Evolutionary conservation across 2,797 vertebrate species (phyloP), one percentile per base, ranked within the genome.

Genomic region (Clarias fuscus): DNA sequence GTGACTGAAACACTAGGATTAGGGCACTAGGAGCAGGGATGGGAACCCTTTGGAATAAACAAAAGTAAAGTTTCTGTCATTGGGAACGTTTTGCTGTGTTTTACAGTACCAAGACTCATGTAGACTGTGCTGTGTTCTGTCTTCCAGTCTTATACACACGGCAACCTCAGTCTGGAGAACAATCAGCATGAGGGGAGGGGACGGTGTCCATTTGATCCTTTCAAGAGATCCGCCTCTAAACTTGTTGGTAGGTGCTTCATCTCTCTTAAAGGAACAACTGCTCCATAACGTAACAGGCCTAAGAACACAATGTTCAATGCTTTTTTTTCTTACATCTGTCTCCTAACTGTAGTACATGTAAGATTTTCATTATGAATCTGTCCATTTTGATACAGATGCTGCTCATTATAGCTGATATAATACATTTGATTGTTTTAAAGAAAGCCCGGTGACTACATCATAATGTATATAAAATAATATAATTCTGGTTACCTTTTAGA

Each of bases 161-260:
- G 86, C 0, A 85, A 90, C 33, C 91, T 97, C 84, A 91, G 33
- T 65, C 91, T 97, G 58, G 91, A 92, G 83, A 91, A 90, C 0
- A 90, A 86, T 82, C 18, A 0, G 22, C 93, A 95, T 15, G 94
- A 96, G 62, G 95, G 95, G 22, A 96, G 95, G 89, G 95, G 96
- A 37, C 95, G 93, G 88, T 96, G 96, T 93, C 96, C 95, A 0
- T 97, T 96, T 90, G 95, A 96, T 90, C 96, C 96, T 2, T 93
- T 92, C 86, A 94, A 94, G 86, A 94, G 91, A 90, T 93, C 93
- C 0, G 90, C 95, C 0, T 96, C 96, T 68, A 86, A 94, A 86
- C 92, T 97, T 93, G 92, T 93, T 53, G 96, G 96, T 96, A 91
- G 76, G 95, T 94, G 85, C 24, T 80, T 22, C 11, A 30, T 33